Base-by-base conservation (phyloP, 2,113 vertebrate genomes). In the Lethenteron camtschaticum region DNA sequence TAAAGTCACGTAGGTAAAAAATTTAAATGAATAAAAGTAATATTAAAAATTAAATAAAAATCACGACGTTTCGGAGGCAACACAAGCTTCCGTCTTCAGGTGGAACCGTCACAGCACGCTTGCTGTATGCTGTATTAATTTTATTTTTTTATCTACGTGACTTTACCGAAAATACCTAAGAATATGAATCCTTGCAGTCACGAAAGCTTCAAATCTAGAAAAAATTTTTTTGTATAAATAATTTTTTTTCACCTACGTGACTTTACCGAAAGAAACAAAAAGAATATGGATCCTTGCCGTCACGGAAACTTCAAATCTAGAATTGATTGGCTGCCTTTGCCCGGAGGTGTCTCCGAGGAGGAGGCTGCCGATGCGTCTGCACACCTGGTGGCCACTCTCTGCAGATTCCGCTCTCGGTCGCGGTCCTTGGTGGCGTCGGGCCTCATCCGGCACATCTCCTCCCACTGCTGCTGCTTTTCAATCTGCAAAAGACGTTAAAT, bases 301-400 rank as follows among this genome's bases (percentile, higher is more conserved):
- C 60, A 66, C 14, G 20, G 9, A 20, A 66, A 9, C 60, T 8
- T 14, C 14, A 66, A 66, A 66, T 66, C 60, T 20, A 66, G 14
- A 66, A 66, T 14, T 20, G 60, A 66, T 20, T 66, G 8, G 60
- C 14, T n/a, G 20, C 14, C 60, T 66, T 66, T 66, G 8, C n/a
- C 24, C 63, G 24, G 24, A 66, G n/a, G 9, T n/a, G 9, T 20
- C n/a, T 66, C 10, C n/a, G 8, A 24, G n/a, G 9, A 11, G 10
- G 24, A 11, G n/a, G 63, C 63, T 20, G n/a, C 69, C 56, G n/a
- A 55, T 69, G 18, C 18, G 56, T 20, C 68, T 41, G 56, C 18
- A 9, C 79, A 95, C 90, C 90, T 90, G 0, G 92, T 96, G 57
- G 92, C 87, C 12, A 83, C 84, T 76, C 85, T 88, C 80, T 96